Percentiles rank a stretch among this genome's conserved stretches.
phyloP scores from a whole-genome alignment of 2,888 invertebrate species.

The Rotaria macrura region DNA sequence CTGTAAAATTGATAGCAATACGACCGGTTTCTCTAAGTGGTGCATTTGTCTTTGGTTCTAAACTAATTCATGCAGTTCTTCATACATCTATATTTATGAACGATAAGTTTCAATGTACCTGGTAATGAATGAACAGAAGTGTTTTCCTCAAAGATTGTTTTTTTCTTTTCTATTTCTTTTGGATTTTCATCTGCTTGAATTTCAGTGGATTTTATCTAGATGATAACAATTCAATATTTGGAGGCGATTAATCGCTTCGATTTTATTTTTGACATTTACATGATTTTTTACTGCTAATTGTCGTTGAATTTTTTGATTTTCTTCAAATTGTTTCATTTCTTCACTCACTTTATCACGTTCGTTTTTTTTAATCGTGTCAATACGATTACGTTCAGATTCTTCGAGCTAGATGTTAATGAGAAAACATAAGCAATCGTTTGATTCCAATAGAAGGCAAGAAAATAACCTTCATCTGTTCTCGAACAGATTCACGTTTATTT shows the following conservation, averaged over 20 bases:
- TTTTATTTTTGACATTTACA: too few species aligned
- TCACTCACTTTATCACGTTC: conserved; percentile 60
- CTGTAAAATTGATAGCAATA: conserved; percentile 31
- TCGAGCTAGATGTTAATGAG: conserved; percentile 46
- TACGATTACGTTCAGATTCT: conserved; percentile 56
- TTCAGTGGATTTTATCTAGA: neutral
- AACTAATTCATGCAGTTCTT: neutral
- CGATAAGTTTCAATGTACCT: neutral
- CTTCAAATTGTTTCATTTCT: conserved; percentile 57
- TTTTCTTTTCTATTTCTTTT: neutral
- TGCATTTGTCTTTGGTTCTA: neutral
- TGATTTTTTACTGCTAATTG: neutral
- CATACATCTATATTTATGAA: too few species aligned
- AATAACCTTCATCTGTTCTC: conserved; percentile 55
- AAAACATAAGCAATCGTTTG: neutral
- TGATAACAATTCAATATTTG: too few species aligned
- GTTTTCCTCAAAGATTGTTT: neutral
- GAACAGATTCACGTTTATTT: conserved; percentile 53
- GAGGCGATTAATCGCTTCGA: too few species aligned
- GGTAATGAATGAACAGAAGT: neutral
- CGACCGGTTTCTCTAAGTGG: conserved; percentile 4
- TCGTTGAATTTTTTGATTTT: conserved; percentile 39
- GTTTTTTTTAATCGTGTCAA: conserved; percentile 58
- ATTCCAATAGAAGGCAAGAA: neutral
- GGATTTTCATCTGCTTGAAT: neutral